Conservation (phyloP, 2,113 vertebrate species). For the Antechinus flavipes region DNA sequence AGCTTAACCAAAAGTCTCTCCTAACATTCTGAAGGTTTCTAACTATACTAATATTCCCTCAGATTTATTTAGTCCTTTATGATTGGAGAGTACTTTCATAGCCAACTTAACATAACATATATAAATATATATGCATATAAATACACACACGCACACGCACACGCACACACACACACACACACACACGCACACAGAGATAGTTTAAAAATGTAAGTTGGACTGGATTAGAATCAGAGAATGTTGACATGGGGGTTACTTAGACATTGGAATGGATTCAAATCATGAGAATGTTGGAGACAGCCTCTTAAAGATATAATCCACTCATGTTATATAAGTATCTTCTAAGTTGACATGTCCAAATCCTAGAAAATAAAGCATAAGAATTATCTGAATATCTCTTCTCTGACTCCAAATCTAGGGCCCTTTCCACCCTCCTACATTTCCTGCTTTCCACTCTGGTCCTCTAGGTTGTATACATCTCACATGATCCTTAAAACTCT, state of each 20-base stretch:
- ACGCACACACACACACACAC: too few relatives aligned
- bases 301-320: not conserved
- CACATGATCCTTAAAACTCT: not conserved
- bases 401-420: not conserved
- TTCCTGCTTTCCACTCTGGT: not conserved
- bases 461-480: not conserved
- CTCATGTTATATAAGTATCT: not conserved
- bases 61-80: not conserved
- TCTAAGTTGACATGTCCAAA: not conserved
- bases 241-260: not conserved
- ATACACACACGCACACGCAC: too few relatives aligned
- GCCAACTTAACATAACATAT: not conserved
- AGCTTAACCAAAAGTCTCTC: not conserved
- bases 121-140: too few relatives aligned
- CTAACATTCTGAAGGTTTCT: not conserved
- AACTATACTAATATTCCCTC: not conserved
- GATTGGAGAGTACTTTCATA: not conserved
- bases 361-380: not conserved
- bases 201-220: not conserved
- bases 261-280: not conserved
- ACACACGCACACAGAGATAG: not conserved
- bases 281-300: not conserved
- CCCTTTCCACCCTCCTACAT: not conserved
- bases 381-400: not conserved
- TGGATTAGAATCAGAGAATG: not conserved